Base-by-base conservation (phyloP, 2,888 invertebrate genomes). In the Drosophila nr. perissopoda region DNA sequence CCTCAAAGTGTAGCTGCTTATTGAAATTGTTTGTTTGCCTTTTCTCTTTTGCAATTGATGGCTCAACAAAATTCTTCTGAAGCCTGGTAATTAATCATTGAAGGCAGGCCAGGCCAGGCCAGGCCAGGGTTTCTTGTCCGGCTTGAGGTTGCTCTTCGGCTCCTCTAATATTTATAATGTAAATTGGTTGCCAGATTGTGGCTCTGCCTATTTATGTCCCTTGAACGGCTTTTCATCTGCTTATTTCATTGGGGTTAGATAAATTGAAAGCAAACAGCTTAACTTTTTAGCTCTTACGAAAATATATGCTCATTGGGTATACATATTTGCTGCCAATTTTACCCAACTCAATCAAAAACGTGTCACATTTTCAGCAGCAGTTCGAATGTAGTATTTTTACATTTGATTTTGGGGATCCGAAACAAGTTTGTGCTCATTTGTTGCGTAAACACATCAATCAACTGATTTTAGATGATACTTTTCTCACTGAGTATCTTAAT, bases 41-140 rank as follows among this genome's bases (percentile, higher is more conserved):
- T 51, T 33, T 61, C 18, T 48, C 52, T 40, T 69, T 49, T 27
- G 59, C 58, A 90, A 90, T 88, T 90, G 89, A 85, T 90, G 83
- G 71, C 70, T 56, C 53, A 57, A 71, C 74, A 74, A 88, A 90
- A 77, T 58, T 70, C 64, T 46, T 69, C 70, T 60, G 77, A 90
- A 77, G 65, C 61, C 87, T 54, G 71, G 62, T 83, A 90, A 85
- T 85, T 85, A 85, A 85, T 85, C 84, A 90, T 86, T 85, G 51
- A 61, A 38, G 40, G 18, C 11, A 10, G 33, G n/a, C 38, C 2
- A 33, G 10, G 31, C 31, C 31, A 31, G 7, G 29, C 8, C 31
- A 31, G 10, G 10, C 31, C 33, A 11, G 29, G 38, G 16, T 38
- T 56, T 3, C 34, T 25, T 31, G 27, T 16, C 27, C 48, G 21